Evolutionary conservation across 2,888 invertebrate genomes (phyloP), one percentile per base, ranked within the genome.

Genomic region (Aspidapion aeneum): DNA sequence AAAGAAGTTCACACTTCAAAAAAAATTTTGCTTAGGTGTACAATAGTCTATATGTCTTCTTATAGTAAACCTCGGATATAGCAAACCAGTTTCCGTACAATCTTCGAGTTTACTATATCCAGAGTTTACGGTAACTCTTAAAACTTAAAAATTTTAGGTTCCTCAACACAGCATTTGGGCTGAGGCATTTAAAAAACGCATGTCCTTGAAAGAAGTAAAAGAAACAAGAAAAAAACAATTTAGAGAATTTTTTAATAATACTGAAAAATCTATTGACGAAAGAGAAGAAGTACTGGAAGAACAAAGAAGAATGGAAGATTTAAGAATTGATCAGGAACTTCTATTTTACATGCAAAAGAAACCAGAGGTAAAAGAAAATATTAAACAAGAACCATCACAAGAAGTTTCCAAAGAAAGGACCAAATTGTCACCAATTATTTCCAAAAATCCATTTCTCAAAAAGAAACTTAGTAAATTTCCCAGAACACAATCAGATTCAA

Each of bases 381-480:
- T 12, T 51, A 60, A 22, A n/a, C 52, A 79, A 63, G 64, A 74
- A 54, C 58, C 63, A 3, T 64, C 66, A 20, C 60, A 72, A 22
- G 74, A 62, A 57, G 9, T 19, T 20, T 54, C 74, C 52, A 68
- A 74, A 21, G 79, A 75, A 70, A 63, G 64, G 12, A 3, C 35
- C 3, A 35, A 35, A 35, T 35, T 35, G 5, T 83, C 84, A 17
- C 84, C 84, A 0, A 80, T 84, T 67, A 66, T 84, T 58, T 75
- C 70, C 67, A 77, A 73, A 9, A 77, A 78, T 22, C 79, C 78
- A 5, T 78, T 79, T 63, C 74, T 78, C 0, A 74, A 80, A 1
- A 68, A 83, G 1, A 82, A 81, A 74, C 71, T 85, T 1, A 86
- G 85, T 69, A 80, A 79, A 68, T 86, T 86, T 65, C 82, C 82